These are phyloP conservation scores for Axis porcinus DNA, from an alignment of 2,113 vertebrate genomes.

Conservation along the genomic window DNA sequence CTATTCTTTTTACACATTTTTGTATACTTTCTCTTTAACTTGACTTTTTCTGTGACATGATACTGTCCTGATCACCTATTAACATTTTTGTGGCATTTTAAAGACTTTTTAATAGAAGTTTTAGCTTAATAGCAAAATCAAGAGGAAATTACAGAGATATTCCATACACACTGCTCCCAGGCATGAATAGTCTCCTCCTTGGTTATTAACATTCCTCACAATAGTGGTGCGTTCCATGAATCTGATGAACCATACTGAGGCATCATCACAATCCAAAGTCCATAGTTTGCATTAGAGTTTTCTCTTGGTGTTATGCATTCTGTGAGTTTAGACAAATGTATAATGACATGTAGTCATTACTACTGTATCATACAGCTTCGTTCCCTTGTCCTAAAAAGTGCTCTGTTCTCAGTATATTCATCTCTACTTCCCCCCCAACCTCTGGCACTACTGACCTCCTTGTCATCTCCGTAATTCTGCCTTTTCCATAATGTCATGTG, in stretches of 20 bases:
- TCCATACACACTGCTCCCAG: background rate
- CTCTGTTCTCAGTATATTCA: background rate
- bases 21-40: background rate
- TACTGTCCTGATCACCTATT: background rate
- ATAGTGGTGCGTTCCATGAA: background rate
- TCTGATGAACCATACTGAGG: background rate
- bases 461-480: background rate
- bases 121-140: background rate
- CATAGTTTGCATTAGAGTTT: background rate
- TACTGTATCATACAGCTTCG: background rate
- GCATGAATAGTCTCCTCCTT: background rate
- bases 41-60: background rate
- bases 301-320: background rate
- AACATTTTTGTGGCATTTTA: background rate
- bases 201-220: background rate
- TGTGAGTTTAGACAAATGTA: background rate
- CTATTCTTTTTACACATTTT: background rate
- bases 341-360: background rate
- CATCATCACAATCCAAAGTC: background rate
- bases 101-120: background rate
- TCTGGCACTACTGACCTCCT: background rate
- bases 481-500: background rate
- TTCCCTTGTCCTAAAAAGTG: background rate
- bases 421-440: background rate
- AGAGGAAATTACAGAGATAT: background rate